Evolutionary conservation across 2,113 vertebrate species (phyloP).

Genomic region (Serilophus lunatus): DNA sequence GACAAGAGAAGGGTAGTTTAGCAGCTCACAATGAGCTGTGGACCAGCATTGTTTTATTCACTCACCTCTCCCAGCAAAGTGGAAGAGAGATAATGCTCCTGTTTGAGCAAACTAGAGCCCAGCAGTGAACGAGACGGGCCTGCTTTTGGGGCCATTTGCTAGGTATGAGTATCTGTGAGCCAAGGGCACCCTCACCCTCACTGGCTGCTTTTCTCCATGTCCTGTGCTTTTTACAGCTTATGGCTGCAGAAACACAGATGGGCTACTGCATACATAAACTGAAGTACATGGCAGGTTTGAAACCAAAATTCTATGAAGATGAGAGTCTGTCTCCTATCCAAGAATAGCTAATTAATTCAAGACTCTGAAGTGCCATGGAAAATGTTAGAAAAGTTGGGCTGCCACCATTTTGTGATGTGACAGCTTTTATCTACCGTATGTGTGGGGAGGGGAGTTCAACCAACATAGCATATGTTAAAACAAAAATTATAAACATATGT

Average conservation of each 20-base stretch:
- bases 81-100: not conserved
- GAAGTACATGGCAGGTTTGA: not conserved
- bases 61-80: not conserved
- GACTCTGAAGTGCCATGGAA: slow-evolving; percentile 51
- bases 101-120: not conserved
- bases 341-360: slow-evolving; percentile 63
- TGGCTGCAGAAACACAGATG: slow-evolving; percentile 42
- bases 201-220: not conserved
- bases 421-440: slow-evolving; percentile 61
- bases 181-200: not conserved
- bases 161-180: not conserved
- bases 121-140: accelerated
- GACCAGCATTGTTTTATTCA: accelerated
- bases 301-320: slow-evolving; percentile 30
- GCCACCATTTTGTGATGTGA: slow-evolving; percentile 64
- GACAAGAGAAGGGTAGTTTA: not conserved
- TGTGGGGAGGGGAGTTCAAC: slow-evolving; percentile 59
- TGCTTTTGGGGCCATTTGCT: not conserved
- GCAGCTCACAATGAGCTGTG: not conserved
- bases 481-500: slow-evolving; percentile 66
- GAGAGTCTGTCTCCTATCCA: slow-evolving; percentile 54
- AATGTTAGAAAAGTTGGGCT: slow-evolving; percentile 60
- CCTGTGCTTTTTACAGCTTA: not conserved
- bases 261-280: not conserved
- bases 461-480: slow-evolving; percentile 63